These are phyloP conservation scores for Semaprochilodus insignis DNA, from an alignment of 2,797 vertebrate genomes.

Conservation along the genomic window DNA sequence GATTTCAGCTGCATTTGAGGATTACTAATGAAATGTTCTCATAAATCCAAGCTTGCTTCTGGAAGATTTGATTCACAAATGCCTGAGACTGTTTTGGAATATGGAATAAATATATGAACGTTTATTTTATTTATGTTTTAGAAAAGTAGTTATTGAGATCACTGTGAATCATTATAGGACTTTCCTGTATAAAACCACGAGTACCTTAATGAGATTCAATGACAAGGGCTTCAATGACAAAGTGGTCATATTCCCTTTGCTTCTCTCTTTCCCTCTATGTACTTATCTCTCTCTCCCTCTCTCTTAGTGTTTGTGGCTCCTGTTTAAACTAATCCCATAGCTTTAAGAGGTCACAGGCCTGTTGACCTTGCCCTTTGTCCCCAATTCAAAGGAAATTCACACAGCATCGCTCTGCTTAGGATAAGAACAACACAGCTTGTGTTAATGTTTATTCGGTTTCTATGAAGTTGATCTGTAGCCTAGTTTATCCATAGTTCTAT, in stretches of 20 bases:
- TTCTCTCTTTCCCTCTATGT: not conserved
- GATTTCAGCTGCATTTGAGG: not conserved
- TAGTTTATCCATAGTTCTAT: not conserved
- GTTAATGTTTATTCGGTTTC: not conserved
- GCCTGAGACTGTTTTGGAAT: not conserved
- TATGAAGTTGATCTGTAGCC: not conserved
- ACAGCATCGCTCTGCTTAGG: not conserved
- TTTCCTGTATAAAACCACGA: not conserved
- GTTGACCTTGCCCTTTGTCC: constrained; percentile 34
- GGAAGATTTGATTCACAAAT: not conserved
- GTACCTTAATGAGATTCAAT: not conserved
- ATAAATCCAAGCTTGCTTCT: not conserved
- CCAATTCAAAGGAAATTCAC: constrained; percentile 27
- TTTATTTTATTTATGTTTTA: not conserved
- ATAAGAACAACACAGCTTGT: not conserved
- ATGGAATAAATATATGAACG: not conserved
- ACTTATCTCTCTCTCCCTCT: not conserved
- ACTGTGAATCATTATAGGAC: not conserved
- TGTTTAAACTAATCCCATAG: constrained; percentile 38
- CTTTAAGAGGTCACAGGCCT: constrained; percentile 31
- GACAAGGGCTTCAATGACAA: not conserved
- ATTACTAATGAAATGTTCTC: not conserved
- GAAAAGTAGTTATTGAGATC: not conserved
- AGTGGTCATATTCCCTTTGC: not conserved
- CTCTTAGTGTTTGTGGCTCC: not conserved